Base-by-base conservation (phyloP, 2,797 vertebrate species). In the Mormyrus hasselquistii region DNA sequence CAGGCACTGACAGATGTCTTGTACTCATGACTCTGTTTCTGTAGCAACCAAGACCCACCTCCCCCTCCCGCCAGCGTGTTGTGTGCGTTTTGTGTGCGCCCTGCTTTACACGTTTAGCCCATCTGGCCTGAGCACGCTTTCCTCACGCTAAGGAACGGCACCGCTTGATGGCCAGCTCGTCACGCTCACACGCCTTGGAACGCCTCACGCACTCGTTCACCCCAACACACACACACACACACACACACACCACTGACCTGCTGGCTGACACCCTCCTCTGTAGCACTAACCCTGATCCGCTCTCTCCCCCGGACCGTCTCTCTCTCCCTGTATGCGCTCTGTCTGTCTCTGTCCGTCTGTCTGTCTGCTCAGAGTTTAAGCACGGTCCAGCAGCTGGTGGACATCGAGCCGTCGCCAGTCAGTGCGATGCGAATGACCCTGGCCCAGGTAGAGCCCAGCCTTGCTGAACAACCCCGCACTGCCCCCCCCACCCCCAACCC, bases 381-480 rank as follows among this genome's bases (percentile, higher is more conserved):
- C 93, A 96, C 97, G 76, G 96, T 98, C 95, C 97, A 97, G 95
- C 97, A 98, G 92, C 97, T 99, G 97, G 98, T 99, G 97, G 98
- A 99, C 94, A 98, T 99, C 96, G 98, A 99, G 94, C 98, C 98
- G 92, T 98, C 98, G 93, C 97, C 97, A 93, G 97, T 99, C 97
- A 98, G 98, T 98, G 97, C 97, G 95, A 97, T 99, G 97, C 97
- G 98, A 98, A 98, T 99, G 98, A 99, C 97, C 93, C 97, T 99
- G 97, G 97, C 97, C 92, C 97, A 99, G 98, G 98, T 99, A 99
- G 94, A 93, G 91, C 90, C 91, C 89, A 83, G 89, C 90, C 91
- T 53, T 85, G 22, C 55, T 9, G n/a, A n/a, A 22, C 0, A 22
- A 5, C 6, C 14, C 53, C 2, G 4, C 25, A 44, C 5, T n/a